These are phyloP conservation scores for Muntiacus reevesi DNA, from an alignment of 2,113 vertebrate genomes.

Conservation along the genomic window DNA sequence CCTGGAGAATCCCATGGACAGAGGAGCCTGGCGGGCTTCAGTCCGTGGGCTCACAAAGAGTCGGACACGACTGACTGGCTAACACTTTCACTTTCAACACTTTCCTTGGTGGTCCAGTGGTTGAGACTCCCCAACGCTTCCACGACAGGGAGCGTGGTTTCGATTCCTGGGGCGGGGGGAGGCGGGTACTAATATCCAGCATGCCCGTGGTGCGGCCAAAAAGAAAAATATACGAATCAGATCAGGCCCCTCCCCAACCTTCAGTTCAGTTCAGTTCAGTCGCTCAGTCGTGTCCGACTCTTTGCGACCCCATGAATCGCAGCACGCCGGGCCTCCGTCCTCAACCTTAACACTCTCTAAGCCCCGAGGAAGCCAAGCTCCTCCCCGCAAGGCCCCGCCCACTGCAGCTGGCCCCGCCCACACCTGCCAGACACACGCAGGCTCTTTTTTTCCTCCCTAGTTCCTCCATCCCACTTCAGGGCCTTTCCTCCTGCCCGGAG, in stretches of 20 bases:
- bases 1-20: not conserved
- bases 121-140: not conserved
- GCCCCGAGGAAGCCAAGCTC: not conserved
- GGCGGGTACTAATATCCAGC: too few species aligned
- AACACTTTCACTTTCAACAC: not conserved
- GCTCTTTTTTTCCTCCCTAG: not conserved
- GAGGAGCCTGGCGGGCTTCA: not conserved
- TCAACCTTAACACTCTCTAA: too few species aligned
- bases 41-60: not conserved
- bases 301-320: too few species aligned
- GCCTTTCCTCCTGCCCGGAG: not conserved
- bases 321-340: too few species aligned
- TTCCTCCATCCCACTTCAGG: not conserved
- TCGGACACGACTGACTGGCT: not conserved
- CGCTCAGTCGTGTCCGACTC: too few species aligned
- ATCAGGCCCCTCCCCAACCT: not conserved
- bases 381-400: not conserved
- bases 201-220: not conserved
- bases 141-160: not conserved
- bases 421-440: rapidly evolving
- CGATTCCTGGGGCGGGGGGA: not conserved
- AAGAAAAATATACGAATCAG: not conserved
- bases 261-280: too few species aligned
- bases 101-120: not conserved
- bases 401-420: not conserved